These are phyloP conservation scores for Caenorhabditis japonica DNA, from an alignment of 2,888 invertebrate genomes.

Conservation along the genomic window DNA sequence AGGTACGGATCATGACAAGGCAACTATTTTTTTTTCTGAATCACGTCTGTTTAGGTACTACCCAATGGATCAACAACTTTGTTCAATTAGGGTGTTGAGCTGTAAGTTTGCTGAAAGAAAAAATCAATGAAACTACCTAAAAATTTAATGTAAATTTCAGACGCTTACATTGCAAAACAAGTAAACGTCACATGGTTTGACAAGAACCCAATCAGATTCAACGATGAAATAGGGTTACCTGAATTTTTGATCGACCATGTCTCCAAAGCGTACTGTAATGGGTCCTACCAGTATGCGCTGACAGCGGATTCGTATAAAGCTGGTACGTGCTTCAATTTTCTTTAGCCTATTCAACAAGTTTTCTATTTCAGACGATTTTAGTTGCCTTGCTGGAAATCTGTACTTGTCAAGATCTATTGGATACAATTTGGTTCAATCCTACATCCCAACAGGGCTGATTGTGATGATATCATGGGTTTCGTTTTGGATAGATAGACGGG, in stretches of 20 bases:
- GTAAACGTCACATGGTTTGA: conserved; percentile 76
- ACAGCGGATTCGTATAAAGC: conserved; percentile 67
- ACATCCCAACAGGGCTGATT: conserved; percentile 67
- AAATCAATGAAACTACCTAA: background rate
- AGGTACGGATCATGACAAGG: conserved; percentile 36
- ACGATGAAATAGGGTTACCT: conserved; percentile 74
- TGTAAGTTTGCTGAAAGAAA: conserved; percentile 57
- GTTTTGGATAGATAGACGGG: conserved; percentile 72
- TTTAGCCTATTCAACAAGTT: no score
- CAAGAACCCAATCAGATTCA: conserved; percentile 70
- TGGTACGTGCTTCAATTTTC: conserved; percentile 45
- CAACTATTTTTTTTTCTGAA: no score
- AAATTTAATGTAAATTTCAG: conserved; percentile 52
- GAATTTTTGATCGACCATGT: conserved; percentile 69
- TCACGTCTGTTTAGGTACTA: conserved; percentile 64
- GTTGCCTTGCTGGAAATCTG: conserved; percentile 70
- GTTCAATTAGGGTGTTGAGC: conserved; percentile 70
- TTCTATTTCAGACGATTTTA: conserved; percentile 69
- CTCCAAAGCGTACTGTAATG: conserved; percentile 65
- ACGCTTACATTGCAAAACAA: conserved; percentile 75
- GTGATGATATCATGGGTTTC: conserved; percentile 72
- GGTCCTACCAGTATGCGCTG: conserved; percentile 72
- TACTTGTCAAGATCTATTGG: conserved; percentile 74
- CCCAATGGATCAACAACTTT: conserved; percentile 75
- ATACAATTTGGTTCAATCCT: conserved; percentile 74